These are phyloP conservation scores for Drosophila differens DNA, from an alignment of 2,888 invertebrate species.

Conservation along the genomic window DNA sequence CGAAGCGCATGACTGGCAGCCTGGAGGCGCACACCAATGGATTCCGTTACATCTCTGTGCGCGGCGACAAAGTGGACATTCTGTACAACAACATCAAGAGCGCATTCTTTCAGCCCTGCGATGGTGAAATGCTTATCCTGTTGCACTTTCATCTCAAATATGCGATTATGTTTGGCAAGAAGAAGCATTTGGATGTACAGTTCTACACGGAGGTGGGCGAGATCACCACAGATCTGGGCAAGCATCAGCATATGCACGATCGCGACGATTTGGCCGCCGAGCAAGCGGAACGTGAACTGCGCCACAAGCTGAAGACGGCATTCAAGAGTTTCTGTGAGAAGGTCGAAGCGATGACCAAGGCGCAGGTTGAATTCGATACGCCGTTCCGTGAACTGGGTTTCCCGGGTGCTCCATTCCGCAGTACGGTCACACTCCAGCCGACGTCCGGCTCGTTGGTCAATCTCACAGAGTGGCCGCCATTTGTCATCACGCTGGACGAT, in stretches of 20 bases:
- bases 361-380: conserved; percentile 98
- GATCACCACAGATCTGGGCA: conserved; percentile 99
- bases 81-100: conserved; percentile 99
- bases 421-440: conserved; percentile 97
- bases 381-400: conserved; percentile 99
- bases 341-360: conserved; percentile 97
- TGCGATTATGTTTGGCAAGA: conserved; percentile 99
- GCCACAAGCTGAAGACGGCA: conserved; percentile 98
- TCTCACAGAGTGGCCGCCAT: conserved; percentile 99
- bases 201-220: conserved; percentile 99
- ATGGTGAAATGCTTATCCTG: conserved; percentile 99
- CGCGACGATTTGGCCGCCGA: conserved; percentile 99
- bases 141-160: conserved; percentile 99
- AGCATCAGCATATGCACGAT: conserved; percentile 99
- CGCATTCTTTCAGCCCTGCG: conserved; percentile 99
- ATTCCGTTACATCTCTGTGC: conserved; percentile 98
- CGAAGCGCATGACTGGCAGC: conserved; percentile 96
- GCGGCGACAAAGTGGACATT: conserved; percentile 99
- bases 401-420: conserved; percentile 98
- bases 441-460: conserved; percentile 99
- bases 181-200: conserved; percentile 99
- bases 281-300: conserved; percentile 98
- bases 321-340: conserved; percentile 99
- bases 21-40: conserved; percentile 98
- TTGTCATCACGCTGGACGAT: conserved; percentile 98